A percentile compares a stretch with the other conserved stretches of the same genome.
phyloP scores from a whole-genome alignment of 1,140 invertebrate species.

The Mya arenaria region DNA sequence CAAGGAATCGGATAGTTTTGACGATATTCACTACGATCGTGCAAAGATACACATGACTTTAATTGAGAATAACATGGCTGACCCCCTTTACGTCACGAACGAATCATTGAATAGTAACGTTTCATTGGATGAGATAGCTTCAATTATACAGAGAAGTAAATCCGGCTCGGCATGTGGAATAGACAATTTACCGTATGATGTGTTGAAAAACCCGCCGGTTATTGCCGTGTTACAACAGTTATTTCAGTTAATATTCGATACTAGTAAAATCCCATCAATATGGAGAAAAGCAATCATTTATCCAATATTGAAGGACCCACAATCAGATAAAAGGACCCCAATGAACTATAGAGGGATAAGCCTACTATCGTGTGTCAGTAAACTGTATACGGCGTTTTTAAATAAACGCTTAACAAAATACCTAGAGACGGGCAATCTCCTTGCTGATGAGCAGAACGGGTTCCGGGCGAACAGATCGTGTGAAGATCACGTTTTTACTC shows the following conservation, averaged over 20 bases:
- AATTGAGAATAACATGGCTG: constrained; percentile 39
- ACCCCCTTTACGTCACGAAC: constrained; percentile 37
- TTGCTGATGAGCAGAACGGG: constrained; percentile 55
- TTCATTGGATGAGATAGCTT: constrained; percentile 26
- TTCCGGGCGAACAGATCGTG: constrained; percentile 49
- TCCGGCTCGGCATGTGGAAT: constrained; percentile 12
- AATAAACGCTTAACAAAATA: constrained; percentile 39
- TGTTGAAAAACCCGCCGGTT: constrained; percentile 38
- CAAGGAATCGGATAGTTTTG: constrained; percentile 13
- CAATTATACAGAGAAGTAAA: constrained; percentile 30
- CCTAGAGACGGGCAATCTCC: constrained; percentile 28
- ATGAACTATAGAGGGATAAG: constrained; percentile 60
- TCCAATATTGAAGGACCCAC: constrained; percentile 49
- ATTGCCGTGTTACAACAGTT: constrained; percentile 37
- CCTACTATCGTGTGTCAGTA: constrained; percentile 39
- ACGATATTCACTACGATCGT: constrained; percentile 5
- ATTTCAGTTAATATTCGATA: constrained; percentile 53
- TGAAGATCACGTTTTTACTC: constrained; percentile 48
- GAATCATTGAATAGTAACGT: constrained; percentile 28
- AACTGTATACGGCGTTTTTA: constrained; percentile 52
- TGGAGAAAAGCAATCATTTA: constrained; percentile 58
- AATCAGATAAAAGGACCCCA: constrained; percentile 33
- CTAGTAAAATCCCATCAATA: constrained; percentile 51
- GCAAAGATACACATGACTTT: constrained; percentile 33
- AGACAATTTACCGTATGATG: constrained; percentile 32